Conservation (phyloP, 2,888 invertebrate species). For the Conops quadrifasciatus region DNA sequence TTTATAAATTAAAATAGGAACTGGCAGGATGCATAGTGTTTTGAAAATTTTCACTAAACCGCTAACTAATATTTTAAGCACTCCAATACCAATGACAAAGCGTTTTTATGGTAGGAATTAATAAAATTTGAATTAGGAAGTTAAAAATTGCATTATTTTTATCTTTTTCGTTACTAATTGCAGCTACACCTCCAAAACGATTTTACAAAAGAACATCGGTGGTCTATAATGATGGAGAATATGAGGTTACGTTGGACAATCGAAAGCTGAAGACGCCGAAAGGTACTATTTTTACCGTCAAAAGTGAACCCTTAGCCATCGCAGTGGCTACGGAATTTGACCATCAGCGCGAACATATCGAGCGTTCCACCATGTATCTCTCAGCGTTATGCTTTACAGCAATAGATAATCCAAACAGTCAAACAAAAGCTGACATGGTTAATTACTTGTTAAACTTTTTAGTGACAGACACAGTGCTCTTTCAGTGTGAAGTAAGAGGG, state of each 20-base stretch:
- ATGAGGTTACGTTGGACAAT: conserved; percentile 89
- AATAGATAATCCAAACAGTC: conserved; percentile 89
- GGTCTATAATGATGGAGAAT: conserved; percentile 74
- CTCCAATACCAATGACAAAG: conserved; percentile 37
- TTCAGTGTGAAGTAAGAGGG: conserved; percentile 73
- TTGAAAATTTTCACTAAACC: conserved; percentile 38
- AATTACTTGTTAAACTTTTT: conserved; percentile 81
- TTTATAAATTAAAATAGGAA: conserved; percentile 38
- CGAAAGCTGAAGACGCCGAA: conserved; percentile 89
- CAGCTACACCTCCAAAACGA: conserved; percentile 70
- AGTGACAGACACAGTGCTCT: conserved; percentile 84
- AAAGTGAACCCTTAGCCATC: conserved; percentile 87
- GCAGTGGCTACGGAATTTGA: conserved; percentile 97
- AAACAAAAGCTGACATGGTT: conserved; percentile 78
- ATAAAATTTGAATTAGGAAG: neutral
- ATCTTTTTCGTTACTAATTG: conserved; percentile 26
- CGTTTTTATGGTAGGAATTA: conserved; percentile 49
- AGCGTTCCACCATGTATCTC: conserved; percentile 88
- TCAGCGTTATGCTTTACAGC: conserved; percentile 90
- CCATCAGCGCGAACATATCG: conserved; percentile 79
- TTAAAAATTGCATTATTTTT: conserved; percentile 29
- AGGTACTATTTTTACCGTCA: conserved; percentile 79
- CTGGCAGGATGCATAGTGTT: conserved; percentile 38
- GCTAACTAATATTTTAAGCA: conserved; percentile 28
- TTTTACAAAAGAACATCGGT: conserved; percentile 81